Evolutionary conservation across 2,888 invertebrate genomes (phyloP), one percentile per base, ranked within the genome.

Genomic region (Lasioglossum calceatum): DNA sequence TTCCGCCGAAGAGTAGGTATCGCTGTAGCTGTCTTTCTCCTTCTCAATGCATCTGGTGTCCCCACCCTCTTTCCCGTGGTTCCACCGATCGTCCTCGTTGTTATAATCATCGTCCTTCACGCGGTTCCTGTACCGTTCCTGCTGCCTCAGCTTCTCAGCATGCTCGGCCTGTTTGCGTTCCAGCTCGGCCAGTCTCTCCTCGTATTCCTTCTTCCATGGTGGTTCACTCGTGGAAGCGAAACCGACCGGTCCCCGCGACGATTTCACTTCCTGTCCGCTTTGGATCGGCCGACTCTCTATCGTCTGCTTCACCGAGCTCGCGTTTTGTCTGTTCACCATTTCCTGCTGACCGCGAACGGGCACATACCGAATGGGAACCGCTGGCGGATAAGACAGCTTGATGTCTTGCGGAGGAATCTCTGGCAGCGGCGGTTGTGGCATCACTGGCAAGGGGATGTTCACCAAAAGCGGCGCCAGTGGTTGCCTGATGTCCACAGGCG

Each of bases 391-490:
- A 5, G 88, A 77, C 12, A 89, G 72, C 1, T 5, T 54, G 12
- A 88, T 64, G 36, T 89, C 67, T 10, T 76, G 75, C 10, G 77
- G 50, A 0, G 86, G 79, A 23, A 81, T 50, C 39, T 83, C 87
- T 0, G 91, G 85, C 5, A 92, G 73, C 0, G 92, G 90, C 10
- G 94, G 87, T 72, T 93, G 91, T 0, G 93, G 94, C 4, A 93
- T 91, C 2, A 94, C 85, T 0, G 95, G 95, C 50, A 94, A 80
- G 0, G 95, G 95, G 16, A 95, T 95, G 54, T 93, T 93, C 0
- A 94, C 92, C 44, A 95, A 87, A 16, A 91, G 87, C 0, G 95
- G 95, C 10, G 89, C 81, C 0, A 91, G 84, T 0, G 93, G 92
- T 1, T 86, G 86, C n/a, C 79, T 90, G 0, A 76, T 77, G 4